Conservation (phyloP, 2,797 vertebrate genomes). For the Pseudochirops corinnae region DNA sequence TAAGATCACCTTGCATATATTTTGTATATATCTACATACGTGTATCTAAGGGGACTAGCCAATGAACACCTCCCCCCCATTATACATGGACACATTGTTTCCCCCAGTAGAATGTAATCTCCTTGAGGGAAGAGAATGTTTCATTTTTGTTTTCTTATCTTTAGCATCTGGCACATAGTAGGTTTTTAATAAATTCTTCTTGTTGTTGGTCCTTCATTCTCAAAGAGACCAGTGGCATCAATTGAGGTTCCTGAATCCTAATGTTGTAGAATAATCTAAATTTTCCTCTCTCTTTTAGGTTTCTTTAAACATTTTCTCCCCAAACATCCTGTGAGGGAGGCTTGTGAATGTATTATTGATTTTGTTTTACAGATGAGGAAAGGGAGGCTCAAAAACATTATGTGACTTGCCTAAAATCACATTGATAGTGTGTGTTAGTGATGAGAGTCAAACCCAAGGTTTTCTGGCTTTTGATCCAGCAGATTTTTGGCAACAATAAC, state of each 20-base stretch:
- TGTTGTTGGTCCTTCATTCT: too few species aligned
- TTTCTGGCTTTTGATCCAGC: background rate
- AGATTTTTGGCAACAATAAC: background rate
- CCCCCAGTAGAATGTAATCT: background rate
- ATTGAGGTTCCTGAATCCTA: background rate
- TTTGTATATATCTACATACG: background rate
- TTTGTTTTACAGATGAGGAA: background rate
- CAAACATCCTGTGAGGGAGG: background rate
- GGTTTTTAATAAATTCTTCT: too few species aligned
- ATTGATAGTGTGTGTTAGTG: background rate
- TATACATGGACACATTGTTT: too few species aligned
- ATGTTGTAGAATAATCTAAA: background rate
- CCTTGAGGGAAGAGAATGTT: background rate
- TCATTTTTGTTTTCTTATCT: background rate
- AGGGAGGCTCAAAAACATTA: background rate
- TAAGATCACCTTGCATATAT: background rate
- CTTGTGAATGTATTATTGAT: background rate
- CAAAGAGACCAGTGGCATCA: background rate
- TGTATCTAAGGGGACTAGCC: background rate
- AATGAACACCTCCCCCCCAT: background rate
- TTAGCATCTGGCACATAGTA: too few species aligned
- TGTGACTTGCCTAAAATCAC: background rate
- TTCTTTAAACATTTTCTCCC: background rate
- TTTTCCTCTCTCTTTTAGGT: background rate
- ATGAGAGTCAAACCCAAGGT: background rate